Percentiles rank a stretch among this genome's conserved stretches.
Conservation (phyloP, 2,113 vertebrate genomes). For the Dipodomys merriami region DNA sequence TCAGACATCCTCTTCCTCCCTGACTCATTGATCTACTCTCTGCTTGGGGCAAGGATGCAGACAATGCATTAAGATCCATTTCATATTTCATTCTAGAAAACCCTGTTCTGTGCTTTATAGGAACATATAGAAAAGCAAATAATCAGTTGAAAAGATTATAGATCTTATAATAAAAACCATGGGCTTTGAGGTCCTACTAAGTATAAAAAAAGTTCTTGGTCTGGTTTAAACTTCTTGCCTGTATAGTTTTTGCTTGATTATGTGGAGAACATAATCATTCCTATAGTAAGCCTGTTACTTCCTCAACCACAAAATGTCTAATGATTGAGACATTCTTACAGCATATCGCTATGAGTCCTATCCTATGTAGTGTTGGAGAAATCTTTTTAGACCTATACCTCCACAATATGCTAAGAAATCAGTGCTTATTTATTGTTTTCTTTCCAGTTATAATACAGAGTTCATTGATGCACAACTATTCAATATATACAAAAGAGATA, state of each 20-base stretch:
- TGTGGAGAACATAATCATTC: not conserved
- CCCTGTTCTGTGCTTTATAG: conserved; percentile 36
- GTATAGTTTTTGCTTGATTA: not conserved
- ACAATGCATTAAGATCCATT: conserved; percentile 14
- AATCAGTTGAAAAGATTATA: not conserved
- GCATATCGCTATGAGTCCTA: not conserved
- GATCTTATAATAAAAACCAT: conserved; percentile 7
- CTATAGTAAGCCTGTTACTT: conserved; percentile 7
- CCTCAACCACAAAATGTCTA: conserved; percentile 1
- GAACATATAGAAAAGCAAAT: conserved; percentile 15
- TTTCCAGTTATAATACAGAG: conserved; percentile 35
- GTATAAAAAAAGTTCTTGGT: not conserved
- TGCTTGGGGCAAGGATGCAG: fast-evolving
- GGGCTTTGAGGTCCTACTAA: not conserved
- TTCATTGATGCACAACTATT: not conserved
- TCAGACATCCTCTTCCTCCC: conserved; percentile 53
- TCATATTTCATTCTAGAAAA: conserved; percentile 61
- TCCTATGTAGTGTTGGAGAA: not conserved
- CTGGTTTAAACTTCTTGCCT: not conserved
- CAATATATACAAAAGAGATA: not conserved
- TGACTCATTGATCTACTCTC: not conserved
- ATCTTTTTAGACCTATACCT: not conserved
- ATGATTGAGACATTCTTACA: conserved; percentile 23
- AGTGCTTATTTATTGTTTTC: conserved; percentile 1
- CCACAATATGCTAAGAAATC: not conserved